Evolutionary conservation across 1,140 invertebrate species (phyloP), one percentile per base, ranked within the genome.

Genomic region (Aphelenchoides avenae): DNA sequence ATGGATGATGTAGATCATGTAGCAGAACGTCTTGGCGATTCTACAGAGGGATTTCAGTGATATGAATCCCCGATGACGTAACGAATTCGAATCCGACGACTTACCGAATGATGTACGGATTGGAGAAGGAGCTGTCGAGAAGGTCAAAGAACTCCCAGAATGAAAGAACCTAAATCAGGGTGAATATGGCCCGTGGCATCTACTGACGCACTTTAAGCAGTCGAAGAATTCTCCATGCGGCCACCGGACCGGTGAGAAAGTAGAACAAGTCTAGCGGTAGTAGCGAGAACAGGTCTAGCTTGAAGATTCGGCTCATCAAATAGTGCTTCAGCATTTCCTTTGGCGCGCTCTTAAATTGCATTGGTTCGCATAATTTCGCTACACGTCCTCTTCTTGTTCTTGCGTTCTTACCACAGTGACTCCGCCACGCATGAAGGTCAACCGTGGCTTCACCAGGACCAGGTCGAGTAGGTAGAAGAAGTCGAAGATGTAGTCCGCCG

Each of bases 1-100:
- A 70, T 95, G 91, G n/a, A 94, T 92, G 68, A 94, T 81, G 75
- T 89, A 92, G 55, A 94, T 84, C 84, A 93, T 92, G 80, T 94
- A 91, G 52, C 87, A 84, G 6, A 93, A 79, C 0, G 89, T 92
- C 61, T 87, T 86, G 3, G 86, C 83, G 30, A 93, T 85, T 55
- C 91, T 84, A n/a, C 84, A 84, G 51, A 85, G 81, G 13, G 86
- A 27, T 46, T 7, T 27, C 11, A 15, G 22, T 57, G 18, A 18
- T 27, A n/a, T 54, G 7, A 53, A 2, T 49, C 40, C 7, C 39
- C 1, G 11, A 0, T 5, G n/a, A 9, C 15, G n/a, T n/a, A n/a
- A n/a, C n/a, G n/a, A n/a, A n/a, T n/a, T n/a, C n/a, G n/a, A n/a
- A n/a, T n/a, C n/a, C n/a, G n/a, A n/a, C 1, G 26, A 4, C 52